Base-by-base conservation (phyloP, 2,797 vertebrate genomes). In the Sebastes diploproa region DNA sequence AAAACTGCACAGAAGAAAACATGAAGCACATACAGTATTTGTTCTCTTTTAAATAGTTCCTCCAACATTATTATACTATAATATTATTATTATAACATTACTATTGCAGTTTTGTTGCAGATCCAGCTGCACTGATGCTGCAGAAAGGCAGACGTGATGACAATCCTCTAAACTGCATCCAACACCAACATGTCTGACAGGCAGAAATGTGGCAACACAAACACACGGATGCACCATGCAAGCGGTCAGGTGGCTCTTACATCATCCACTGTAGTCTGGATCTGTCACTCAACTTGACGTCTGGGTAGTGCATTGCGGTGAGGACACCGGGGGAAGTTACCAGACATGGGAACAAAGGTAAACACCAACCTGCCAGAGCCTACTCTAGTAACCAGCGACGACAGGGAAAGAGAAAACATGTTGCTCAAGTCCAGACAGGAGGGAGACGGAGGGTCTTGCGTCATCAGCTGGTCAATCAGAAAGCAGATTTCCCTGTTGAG, bases 381-480 rank as follows among this genome's bases (percentile, higher is more conserved):
- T 22, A 22, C 52, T 46, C 29, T n/a, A 25, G 50, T 12, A 14
- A 0, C 30, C 12, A n/a, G 11, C 12, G 2, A 0, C 20, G 11
- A 64, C 12, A 4, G 11, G 38, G 6, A 5, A 56, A 36, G 3
- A 16, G 3, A 60, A 50, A 8, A 18, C 3, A 0, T 0, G 7
- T 0, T 11, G 23, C 32, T 63, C 16, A 3, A 2, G 32, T 46
- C 23, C 7, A 1, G 32, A 74, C 72, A 59, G 25, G 60, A n/a
- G 10, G 55, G 54, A n/a, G n/a, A 52, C 29, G 6, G 3, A 34
- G 4, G 23, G 6, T 27, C 23, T 55, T 77, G 69, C 55, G n/a
- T 84, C 88, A 84, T 80, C 76, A 62, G 60, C 61, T 60, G 74
- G 81, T 85, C 85, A 56, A 2, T 36, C 60, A 72, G 16, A 79